Evolutionary conservation across 2,113 vertebrate species (phyloP).

Genomic region (Pygoscelis antarcticus): DNA sequence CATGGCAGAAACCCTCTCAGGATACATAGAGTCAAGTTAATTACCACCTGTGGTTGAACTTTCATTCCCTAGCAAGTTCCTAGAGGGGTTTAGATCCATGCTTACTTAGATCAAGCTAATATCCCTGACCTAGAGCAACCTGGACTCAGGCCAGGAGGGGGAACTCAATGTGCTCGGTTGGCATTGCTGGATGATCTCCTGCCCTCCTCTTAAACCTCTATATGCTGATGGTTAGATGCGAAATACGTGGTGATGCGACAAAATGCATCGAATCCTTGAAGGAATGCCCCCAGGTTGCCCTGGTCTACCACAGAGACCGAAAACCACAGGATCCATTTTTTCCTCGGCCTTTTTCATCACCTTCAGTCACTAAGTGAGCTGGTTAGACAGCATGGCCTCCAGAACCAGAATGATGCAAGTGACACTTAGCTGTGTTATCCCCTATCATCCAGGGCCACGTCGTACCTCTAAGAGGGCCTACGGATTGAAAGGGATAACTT

Average conservation of each 20-base stretch:
- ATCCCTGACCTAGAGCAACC: background rate
- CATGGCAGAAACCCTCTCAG: background rate
- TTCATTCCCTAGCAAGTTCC: background rate
- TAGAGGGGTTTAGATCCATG: background rate
- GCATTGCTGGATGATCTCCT: background rate
- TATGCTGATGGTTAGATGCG: background rate
- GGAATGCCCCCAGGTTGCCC: background rate
- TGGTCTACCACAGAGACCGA: rapidly evolving
- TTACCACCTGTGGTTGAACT: rapidly evolving
- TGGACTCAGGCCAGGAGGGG: background rate
- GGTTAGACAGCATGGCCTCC: background rate
- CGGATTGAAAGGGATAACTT: background rate
- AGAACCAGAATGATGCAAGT: background rate
- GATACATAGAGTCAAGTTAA: background rate
- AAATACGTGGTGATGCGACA: background rate
- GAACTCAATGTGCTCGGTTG: background rate
- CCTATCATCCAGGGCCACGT: rapidly evolving
- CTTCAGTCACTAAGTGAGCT: background rate
- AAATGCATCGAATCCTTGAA: background rate
- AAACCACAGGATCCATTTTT: background rate
- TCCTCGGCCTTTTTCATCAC: background rate
- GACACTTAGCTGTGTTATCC: background rate
- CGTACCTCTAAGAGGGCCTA: background rate
- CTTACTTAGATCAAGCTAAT: background rate
- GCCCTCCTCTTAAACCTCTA: background rate